Evolutionary conservation across 2,888 invertebrate species (phyloP).

Genomic region (Ornithoptera alexandrae): DNA sequence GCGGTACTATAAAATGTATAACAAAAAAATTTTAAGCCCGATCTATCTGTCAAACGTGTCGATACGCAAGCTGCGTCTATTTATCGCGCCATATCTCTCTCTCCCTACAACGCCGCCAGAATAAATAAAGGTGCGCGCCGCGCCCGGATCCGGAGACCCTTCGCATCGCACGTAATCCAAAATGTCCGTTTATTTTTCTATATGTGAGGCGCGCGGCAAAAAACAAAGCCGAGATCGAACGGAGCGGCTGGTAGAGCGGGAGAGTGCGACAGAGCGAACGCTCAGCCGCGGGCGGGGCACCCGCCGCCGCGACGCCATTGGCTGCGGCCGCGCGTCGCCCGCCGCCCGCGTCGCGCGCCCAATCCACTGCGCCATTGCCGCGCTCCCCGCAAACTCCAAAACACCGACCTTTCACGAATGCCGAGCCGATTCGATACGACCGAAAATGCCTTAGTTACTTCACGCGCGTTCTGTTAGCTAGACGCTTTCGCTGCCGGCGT

Average conservation of each 20-base stretch:
- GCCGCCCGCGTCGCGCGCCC: conserved; percentile 62
- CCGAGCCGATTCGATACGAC: conserved; percentile 77
- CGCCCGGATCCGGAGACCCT: conserved; percentile 74
- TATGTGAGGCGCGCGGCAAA: conserved; percentile 63
- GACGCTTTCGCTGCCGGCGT: conserved; percentile 67
- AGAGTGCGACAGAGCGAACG: conserved; percentile 42
- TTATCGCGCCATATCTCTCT: conserved; percentile 74
- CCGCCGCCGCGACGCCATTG: conserved; percentile 57
- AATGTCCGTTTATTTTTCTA: conserved; percentile 79
- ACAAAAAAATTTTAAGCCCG: conserved; percentile 36
- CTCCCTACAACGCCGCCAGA: conserved; percentile 65
- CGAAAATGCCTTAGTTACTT: conserved; percentile 79
- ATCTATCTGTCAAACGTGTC: conserved; percentile 29
- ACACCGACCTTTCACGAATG: conserved; percentile 77
- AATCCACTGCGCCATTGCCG: conserved; percentile 49
- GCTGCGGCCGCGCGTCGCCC: conserved; percentile 53
- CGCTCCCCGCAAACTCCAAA: conserved; percentile 65
- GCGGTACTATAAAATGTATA: conserved; percentile 7
- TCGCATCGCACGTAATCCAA: conserved; percentile 67
- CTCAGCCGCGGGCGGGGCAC: conserved; percentile 61
- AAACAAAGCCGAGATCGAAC: conserved; percentile 67
- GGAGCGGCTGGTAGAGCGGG: conserved; percentile 56
- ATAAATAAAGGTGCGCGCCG: conserved; percentile 68
- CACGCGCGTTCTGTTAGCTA: conserved; percentile 64
- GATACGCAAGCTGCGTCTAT: conserved; percentile 64